Conservation (phyloP, 2,888 invertebrate species). For the Lucinisca nassula region DNA sequence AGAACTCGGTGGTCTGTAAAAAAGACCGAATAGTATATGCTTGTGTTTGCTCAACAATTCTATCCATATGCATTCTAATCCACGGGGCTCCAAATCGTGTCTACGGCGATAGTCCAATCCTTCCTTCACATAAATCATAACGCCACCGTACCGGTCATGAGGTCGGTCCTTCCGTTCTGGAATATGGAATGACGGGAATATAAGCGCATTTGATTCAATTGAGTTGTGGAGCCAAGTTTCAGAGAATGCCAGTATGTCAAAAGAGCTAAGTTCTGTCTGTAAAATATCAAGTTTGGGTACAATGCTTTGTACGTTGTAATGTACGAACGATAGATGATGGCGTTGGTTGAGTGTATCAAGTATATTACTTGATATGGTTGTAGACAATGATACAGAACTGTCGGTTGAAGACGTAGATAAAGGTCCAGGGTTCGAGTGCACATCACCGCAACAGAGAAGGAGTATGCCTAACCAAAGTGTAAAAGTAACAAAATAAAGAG, state of each 20-base stretch:
- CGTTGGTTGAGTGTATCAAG: no score
- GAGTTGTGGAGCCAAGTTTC: slow-evolving; percentile 24
- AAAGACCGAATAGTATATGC: slow-evolving; percentile 16
- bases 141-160: slow-evolving; percentile 21
- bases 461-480: no score
- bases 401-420: no score
- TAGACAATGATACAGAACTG: no score
- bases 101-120: slow-evolving; percentile 5
- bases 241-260: neutral
- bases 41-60: neutral
- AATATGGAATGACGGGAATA: neutral
- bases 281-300: no score
- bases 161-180: slow-evolving; percentile 14
- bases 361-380: no score
- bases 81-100: neutral
- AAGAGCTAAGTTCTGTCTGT: no score
- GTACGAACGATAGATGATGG: no score
- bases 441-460: no score
- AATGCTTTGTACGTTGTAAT: no score
- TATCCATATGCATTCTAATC: slow-evolving; percentile 36
- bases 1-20: slow-evolving; percentile 14
- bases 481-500: no score
- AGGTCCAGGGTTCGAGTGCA: no score
- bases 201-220: neutral
- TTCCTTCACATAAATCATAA: slow-evolving; percentile 29